Conservation (phyloP, 1,140 invertebrate genomes). For the Cyclina sinensis region DNA sequence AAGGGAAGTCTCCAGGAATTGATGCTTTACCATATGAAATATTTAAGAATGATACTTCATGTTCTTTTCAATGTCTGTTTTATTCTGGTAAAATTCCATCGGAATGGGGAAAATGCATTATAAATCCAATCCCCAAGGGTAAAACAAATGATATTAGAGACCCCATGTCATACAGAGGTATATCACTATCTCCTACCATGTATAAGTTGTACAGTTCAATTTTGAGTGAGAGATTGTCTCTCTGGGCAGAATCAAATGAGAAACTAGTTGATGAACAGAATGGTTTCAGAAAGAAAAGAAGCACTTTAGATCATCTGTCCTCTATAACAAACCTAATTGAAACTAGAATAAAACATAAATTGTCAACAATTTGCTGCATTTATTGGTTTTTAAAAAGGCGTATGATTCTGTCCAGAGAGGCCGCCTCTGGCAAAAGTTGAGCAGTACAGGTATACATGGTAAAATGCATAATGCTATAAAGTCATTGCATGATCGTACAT, state of each 20-base stretch:
- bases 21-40: constrained; percentile 39
- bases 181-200: constrained; percentile 23
- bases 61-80: neutral
- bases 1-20: constrained; percentile 37
- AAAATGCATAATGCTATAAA: no score
- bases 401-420: no score
- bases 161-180: constrained; percentile 27
- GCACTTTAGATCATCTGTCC: constrained; percentile 5
- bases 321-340: constrained; percentile 1
- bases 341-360: neutral
- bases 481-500: no score
- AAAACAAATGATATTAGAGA: neutral
- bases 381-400: constrained; percentile 2
- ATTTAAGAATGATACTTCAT: constrained; percentile 9
- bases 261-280: no score
- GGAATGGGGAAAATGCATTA: constrained; percentile 31
- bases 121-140: constrained; percentile 36
- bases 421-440: no score
- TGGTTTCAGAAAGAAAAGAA: no score
- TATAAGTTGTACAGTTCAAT: constrained; percentile 33
- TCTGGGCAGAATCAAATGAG: constrained; percentile 24
- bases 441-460: no score
- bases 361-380: neutral
- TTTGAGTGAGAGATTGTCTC: constrained; percentile 20
- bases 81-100: constrained; percentile 1